These are phyloP conservation scores for Drosophila bifasciata DNA, from an alignment of 1,140 invertebrate species.

Conservation along the genomic window DNA sequence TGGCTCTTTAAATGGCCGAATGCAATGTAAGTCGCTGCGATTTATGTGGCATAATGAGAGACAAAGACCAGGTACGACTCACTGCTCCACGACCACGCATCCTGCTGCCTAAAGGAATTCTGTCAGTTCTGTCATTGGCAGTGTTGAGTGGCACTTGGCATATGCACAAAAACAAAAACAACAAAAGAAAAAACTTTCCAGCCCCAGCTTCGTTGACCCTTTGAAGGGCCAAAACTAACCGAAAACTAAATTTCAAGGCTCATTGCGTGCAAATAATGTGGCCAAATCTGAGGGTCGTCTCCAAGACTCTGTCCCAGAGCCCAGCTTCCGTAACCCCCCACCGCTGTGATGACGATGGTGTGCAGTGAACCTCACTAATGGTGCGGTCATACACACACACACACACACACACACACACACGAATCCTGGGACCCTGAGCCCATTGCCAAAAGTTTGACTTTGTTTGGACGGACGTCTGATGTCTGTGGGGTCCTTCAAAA, in stretches of 20 bases:
- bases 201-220: constrained; percentile 34
- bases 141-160: constrained; percentile 35
- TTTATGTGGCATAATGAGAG: constrained; percentile 44
- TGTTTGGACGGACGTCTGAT: constrained; percentile 69
- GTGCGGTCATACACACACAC: constrained; percentile 69
- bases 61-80: neutral
- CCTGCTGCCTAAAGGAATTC: neutral
- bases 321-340: constrained; percentile 1
- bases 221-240: constrained; percentile 65
- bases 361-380: constrained; percentile 80
- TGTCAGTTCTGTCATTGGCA: constrained; percentile 48
- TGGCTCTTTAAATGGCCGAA: constrained; percentile 67
- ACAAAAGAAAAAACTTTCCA: too few relatives aligned
- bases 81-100: neutral
- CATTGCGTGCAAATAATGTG: constrained; percentile 81
- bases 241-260: constrained; percentile 83
- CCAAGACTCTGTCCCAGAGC: constrained; percentile 12
- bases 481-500: constrained; percentile 12
- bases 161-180: constrained; percentile 41
- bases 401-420: constrained; percentile 30
- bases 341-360: constrained; percentile 44
- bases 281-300: constrained; percentile 61
- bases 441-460: constrained; percentile 68
- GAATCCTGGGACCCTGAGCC: constrained; percentile 3
- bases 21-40: constrained; percentile 34